phyloP scores from a whole-genome alignment of 2,113 vertebrate species.

The Hemichromis elongatus region DNA sequence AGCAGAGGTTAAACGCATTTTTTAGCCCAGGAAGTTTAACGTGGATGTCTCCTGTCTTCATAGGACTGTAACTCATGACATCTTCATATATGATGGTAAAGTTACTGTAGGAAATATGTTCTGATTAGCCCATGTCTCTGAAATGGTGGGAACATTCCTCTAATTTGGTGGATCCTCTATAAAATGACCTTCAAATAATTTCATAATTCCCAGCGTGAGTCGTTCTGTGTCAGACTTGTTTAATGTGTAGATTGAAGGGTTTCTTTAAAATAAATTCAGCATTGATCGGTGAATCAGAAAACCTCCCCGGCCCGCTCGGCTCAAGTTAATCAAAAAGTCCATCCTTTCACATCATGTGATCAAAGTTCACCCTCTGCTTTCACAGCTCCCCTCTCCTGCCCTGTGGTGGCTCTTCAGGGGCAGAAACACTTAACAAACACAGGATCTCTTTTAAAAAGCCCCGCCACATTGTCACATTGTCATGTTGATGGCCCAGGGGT shows the following conservation, averaged over 20 bases:
- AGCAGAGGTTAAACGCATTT: accelerated
- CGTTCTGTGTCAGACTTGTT: not conserved
- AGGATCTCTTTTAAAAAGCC: conserved; percentile 68
- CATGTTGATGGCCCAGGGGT: conserved; percentile 71
- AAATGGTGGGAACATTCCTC: not conserved
- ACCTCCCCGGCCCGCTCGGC: not conserved
- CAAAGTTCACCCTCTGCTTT: conserved; percentile 60
- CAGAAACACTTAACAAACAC: conserved; percentile 73
- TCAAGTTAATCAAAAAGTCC: conserved; percentile 60
- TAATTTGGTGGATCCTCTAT: not conserved
- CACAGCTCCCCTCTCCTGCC: conserved; percentile 43
- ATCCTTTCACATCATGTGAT: conserved; percentile 53
- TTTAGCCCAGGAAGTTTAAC: not conserved
- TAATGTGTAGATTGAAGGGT: not conserved
- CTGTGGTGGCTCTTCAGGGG: conserved; percentile 49
- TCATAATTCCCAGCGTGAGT: not conserved
- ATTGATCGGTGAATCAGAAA: not conserved
- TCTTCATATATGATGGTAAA: not conserved
- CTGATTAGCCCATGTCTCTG: not conserved
- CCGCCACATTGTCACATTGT: conserved; percentile 72
- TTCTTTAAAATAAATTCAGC: not conserved
- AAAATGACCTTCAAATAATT: not conserved
- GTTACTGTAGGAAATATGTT: not conserved
- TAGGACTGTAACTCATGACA: not conserved
- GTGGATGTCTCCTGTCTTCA: not conserved